Evolutionary conservation across 2,888 invertebrate genomes (phyloP), one percentile per base, ranked within the genome.

Genomic region (Bombyx huttoni): DNA sequence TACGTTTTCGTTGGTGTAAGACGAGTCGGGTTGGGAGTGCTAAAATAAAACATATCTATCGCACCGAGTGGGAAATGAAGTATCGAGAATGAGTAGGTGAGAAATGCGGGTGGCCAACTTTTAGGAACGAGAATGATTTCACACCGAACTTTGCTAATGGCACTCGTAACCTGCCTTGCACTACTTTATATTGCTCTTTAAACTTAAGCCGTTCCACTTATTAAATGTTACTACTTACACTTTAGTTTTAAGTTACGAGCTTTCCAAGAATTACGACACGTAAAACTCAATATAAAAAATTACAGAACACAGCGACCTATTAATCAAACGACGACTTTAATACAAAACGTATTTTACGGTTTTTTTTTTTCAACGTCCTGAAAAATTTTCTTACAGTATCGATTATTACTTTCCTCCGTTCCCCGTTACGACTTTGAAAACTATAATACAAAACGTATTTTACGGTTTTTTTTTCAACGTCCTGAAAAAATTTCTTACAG

Each of bases 11-110:
- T 65, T 60, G 24, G 24, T 24, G 60, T 63, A 65, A 70, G 68
- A 72, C 70, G 74, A 72, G 73, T 73, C 65, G 65, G 65, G 62
- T 53, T 65, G 65, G 64, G 75, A 76, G 75, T 68, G 74, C 68
- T 74, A 73, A 77, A 78, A 81, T 84, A 84, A 82, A 83, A 84
- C 80, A 80, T 85, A 80, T 83, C 82, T 82, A 85, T 85, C 78
- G 70, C 59, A 67, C 72, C 71, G 72, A 81, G 78, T 76, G 76
- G 74, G 73, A 80, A 78, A 81, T 81, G 75, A 83, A 82, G 79
- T 77, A 82, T 79, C 72, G 65, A 72, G 70, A 74, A 75, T 70
- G 65, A 64, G 67, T 62, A 65, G 63, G 73, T 77, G 73, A 79
- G 64, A 60, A 69, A 83, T 81, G 73, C 57, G 70, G 65, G 61